Evolutionary conservation across 1,140 invertebrate species (phyloP).

Genomic region (Microplitis mediator): DNA sequence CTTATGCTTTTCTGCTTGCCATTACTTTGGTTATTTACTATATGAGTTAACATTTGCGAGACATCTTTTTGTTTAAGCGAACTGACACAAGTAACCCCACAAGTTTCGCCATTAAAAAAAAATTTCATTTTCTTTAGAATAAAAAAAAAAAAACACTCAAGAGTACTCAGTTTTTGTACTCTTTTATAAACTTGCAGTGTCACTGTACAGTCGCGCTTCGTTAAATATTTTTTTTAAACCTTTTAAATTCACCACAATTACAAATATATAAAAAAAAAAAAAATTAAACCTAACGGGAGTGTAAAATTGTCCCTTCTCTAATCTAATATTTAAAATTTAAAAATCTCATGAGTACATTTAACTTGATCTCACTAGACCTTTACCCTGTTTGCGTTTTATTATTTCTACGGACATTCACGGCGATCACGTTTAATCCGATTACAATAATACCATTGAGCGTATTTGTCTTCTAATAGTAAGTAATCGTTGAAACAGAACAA

Average conservation of each 20-base stretch:
- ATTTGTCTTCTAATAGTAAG: background rate
- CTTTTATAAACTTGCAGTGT: too few relatives aligned
- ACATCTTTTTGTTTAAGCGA: too few relatives aligned
- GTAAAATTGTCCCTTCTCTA: constrained; percentile 15
- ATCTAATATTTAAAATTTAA: background rate
- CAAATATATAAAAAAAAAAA: background rate
- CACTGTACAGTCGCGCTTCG: too few relatives aligned
- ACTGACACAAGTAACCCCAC: too few relatives aligned
- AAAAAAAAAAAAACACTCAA: too few relatives aligned
- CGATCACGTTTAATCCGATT: background rate
- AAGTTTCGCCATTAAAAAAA: too few relatives aligned
- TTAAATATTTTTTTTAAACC: too few relatives aligned
- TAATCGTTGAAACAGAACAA: too few relatives aligned
- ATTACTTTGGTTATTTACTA: too few relatives aligned
- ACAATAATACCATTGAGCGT: background rate
- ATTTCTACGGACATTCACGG: background rate
- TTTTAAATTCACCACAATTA: background rate
- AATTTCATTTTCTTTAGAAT: too few relatives aligned
- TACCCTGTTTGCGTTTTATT: constrained; percentile 7
- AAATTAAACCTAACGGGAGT: constrained; percentile 7
- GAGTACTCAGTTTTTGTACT: too few relatives aligned
- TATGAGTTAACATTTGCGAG: too few relatives aligned
- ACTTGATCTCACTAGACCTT: background rate
- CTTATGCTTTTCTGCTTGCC: background rate
- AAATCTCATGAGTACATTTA: background rate